Base-by-base conservation (phyloP, 1,140 invertebrate species). In the Solenopsis fugax region DNA sequence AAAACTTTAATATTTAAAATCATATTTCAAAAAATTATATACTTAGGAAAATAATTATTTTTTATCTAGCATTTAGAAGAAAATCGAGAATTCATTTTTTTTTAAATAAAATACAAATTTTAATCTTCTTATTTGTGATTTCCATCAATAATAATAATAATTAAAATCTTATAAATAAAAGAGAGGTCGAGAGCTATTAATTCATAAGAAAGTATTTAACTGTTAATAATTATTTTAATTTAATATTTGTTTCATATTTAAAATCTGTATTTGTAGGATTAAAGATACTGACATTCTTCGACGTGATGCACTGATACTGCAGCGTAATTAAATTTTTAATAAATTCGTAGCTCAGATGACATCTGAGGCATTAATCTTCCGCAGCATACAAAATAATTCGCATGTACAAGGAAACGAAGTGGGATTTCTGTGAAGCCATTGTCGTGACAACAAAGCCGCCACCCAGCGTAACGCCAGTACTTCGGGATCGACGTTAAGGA, bases 401-500 rank as follows among this genome's bases (percentile, higher is more conserved):
- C 62, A 50, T 58, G 41, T 56, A 72, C 76, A 16, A 48, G 80
- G 52, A 86, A 91, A 91, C 84, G 89, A 91, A 89, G 41, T 80
- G 85, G 89, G 90, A 89, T 75, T 88, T 64, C 87, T 64, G 89
- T 41, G 77, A 90, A 72, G 87, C 87, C 60, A 91, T 91, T 91
- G 90, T 91, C 89, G 80, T 87, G 78, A 62, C 88, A 80, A 91
- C 89, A 91, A 91, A 89, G 90, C 90, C 87, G 54, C 80, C 80
- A 58, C 58, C 52, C 69, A 87, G 65, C 52, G 50, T 56, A 72
- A 64, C 72, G 60, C 16, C 75, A 67, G 85, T 80, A 80, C 84
- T 88, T 82, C 64, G 71, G 69, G 85, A 78, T 85, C 90, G 90
- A 91, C 90, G 90, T 91, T 91, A 91, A 91, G 90, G 90, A 91